phyloP scores from a whole-genome alignment of 2,797 vertebrate genomes.

The Perodicticus potto region DNA sequence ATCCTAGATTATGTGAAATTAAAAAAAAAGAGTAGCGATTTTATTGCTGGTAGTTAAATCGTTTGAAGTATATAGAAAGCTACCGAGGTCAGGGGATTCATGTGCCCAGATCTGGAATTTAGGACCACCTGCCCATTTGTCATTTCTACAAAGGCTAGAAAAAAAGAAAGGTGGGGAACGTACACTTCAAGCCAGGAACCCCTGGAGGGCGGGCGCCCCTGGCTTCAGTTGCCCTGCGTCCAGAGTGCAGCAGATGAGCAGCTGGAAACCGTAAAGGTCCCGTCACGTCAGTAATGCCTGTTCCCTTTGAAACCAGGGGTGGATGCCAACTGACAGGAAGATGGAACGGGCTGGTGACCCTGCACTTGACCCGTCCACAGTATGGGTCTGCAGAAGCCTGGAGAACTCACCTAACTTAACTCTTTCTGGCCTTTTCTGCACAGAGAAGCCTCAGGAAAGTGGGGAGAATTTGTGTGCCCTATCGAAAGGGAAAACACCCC shows the following conservation, averaged over 20 bases:
- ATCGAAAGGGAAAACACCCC: not conserved
- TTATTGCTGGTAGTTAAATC: conserved; percentile 63
- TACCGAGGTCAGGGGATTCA: conserved; percentile 50
- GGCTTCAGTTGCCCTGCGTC: conserved; percentile 80
- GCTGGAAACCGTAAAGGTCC: conserved; percentile 83
- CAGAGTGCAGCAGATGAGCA: conserved; percentile 84
- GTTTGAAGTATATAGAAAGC: not conserved
- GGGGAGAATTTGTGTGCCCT: no score
- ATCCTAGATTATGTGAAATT: conserved; percentile 64
- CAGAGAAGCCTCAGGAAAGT: not conserved
- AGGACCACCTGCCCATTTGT: conserved; percentile 55
- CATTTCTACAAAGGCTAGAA: conserved; percentile 71
- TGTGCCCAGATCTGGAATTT: conserved; percentile 51
- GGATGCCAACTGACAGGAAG: conserved; percentile 86
- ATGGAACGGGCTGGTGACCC: conserved; percentile 82
- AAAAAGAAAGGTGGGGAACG: conserved; percentile 14
- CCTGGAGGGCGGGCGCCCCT: conserved; percentile 70
- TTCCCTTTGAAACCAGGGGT: conserved; percentile 86
- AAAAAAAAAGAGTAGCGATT: conserved; percentile 47
- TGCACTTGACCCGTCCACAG: conserved; percentile 84
- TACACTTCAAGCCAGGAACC: conserved; percentile 67
- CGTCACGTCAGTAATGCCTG: conserved; percentile 84
- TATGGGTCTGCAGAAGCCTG: conserved; percentile 72
- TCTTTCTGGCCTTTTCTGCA: conserved; percentile 74
- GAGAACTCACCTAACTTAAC: conserved; percentile 85